Base-by-base conservation (phyloP, 1,140 invertebrate genomes). In the Drosophila serrata region DNA sequence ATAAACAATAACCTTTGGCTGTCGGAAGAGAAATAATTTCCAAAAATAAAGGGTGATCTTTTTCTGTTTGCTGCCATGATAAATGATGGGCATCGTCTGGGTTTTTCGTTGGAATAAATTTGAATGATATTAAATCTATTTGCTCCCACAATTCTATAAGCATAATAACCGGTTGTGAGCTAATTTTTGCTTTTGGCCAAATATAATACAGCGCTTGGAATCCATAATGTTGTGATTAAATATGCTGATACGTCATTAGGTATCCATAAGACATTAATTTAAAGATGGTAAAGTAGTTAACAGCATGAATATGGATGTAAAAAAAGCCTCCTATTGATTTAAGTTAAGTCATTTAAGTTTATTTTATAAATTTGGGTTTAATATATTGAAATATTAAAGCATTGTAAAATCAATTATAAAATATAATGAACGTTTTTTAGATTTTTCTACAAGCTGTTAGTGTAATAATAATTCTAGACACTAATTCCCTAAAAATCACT, bases 1-100 rank as follows among this genome's bases (percentile, higher is more conserved):
- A 72, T 39, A 29, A 72, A 72, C 48, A 72, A 72, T 40, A 72
- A 72, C 42, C 42, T 59, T 48, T 72, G 67, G 29, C 35, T 72
- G 68, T 49, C 65, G 68, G 68, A 72, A 72, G 43, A 49, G 22
- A 59, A 58, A 15, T 31, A 39, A 33, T 48, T 39, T 39, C 24
- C 29, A 17, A 37, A 29, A 31, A 58, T 48, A 59, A 53, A 55
- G 48, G 40, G 35, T 72, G 33, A 27, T 40, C 33, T 49, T 40
- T 49, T 48, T 46, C 6, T 24, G 48, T 24, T 43, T 24, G 39
- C 15, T 33, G 33, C 1, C 35, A 45, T 37, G 33, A 69, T 57
- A 33, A 33, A 72, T 40, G 29, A 15, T 39, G 19, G 24, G 29
- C 60, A 42, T 49, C 35, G 29, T 49, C 39, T 31, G 37, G 19